Conservation (phyloP, 2,888 invertebrate species). For the Rhagium mordax region DNA sequence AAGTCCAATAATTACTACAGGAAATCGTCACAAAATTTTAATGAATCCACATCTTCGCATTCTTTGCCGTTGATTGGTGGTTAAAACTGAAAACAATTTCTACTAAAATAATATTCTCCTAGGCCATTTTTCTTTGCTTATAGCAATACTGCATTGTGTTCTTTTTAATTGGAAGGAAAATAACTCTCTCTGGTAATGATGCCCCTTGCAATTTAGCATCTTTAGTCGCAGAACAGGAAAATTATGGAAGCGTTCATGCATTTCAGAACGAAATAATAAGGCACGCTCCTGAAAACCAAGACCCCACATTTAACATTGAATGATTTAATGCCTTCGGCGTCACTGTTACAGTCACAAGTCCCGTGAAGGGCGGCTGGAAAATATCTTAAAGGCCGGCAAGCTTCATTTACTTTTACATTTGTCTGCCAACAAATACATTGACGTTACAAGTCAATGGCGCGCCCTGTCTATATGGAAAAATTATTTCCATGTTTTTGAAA, state of each 20-base stretch:
- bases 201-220: constrained; percentile 30
- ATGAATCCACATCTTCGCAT: not conserved
- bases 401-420: constrained; percentile 34
- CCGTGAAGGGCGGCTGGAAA: constrained; percentile 17
- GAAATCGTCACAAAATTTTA: not conserved
- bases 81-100: not conserved
- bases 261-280: constrained; percentile 53
- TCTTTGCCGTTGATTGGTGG: not conserved
- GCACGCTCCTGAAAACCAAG: constrained; percentile 50
- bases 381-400: constrained; percentile 22
- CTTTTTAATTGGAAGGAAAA: constrained; percentile 21
- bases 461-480: constrained; percentile 6
- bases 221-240: constrained; percentile 52
- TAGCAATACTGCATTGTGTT: constrained; percentile 1
- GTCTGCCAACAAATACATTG: constrained; percentile 11
- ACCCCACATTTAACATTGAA: constrained; percentile 42
- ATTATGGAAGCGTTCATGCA: constrained; percentile 56
- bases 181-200: constrained; percentile 26
- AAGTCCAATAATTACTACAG: too few relatives aligned
- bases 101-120: constrained; percentile 13
- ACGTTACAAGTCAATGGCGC: constrained; percentile 21
- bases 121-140: not conserved
- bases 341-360: constrained; percentile 2
- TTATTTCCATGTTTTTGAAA: not conserved
- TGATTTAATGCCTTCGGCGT: constrained; percentile 37